phyloP scores from a whole-genome alignment of 2,113 vertebrate genomes.

The Tragelaphus scriptus region DNA sequence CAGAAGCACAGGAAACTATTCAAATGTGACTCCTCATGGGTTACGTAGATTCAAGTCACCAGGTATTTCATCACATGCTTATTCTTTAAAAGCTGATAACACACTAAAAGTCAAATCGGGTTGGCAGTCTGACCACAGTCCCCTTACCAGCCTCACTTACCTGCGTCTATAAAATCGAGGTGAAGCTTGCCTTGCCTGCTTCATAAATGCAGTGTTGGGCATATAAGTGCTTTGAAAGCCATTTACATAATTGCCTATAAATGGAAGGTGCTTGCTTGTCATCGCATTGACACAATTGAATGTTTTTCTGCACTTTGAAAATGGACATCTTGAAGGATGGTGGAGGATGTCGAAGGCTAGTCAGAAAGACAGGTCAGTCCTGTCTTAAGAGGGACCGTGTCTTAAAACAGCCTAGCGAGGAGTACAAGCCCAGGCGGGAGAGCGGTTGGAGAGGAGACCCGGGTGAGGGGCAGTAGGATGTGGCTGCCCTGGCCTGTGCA shows the following conservation, averaged over 20 bases:
- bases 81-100: neutral
- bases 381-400: neutral
- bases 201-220: neutral
- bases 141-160: neutral
- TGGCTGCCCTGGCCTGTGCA: neutral
- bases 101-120: neutral
- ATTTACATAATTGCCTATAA: neutral
- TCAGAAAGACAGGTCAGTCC: neutral
- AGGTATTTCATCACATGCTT: neutral
- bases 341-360: neutral
- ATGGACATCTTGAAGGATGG: neutral
- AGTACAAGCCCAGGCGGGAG: accelerated
- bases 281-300: neutral
- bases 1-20: neutral
- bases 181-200: neutral
- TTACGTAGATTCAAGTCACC: neutral
- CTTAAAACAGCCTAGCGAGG: neutral
- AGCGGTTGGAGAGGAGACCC: neutral
- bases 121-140: neutral
- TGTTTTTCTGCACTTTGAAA: neutral
- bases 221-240: neutral
- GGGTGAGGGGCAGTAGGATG: neutral
- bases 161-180: neutral
- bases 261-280: neutral
- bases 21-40: neutral